These are phyloP conservation scores for Drosophila flavopinicola DNA, from an alignment of 2,888 invertebrate species.

Conservation along the genomic window DNA sequence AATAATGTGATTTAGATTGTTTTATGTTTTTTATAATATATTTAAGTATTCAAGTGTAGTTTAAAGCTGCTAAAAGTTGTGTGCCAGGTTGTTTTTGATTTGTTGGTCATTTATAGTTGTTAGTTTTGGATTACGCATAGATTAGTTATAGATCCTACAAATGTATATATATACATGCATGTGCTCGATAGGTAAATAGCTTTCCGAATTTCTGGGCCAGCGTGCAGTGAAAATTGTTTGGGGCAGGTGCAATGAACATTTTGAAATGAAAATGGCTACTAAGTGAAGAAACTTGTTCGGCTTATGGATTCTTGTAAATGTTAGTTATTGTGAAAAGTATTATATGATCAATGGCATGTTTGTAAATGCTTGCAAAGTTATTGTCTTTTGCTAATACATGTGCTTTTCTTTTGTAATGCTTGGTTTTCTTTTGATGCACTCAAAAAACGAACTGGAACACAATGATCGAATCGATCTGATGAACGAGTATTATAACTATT, in stretches of 20 bases:
- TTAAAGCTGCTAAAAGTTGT: slow-evolving; percentile 51
- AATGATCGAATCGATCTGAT: slow-evolving; percentile 4
- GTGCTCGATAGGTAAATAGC: background rate
- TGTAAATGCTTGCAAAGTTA: slow-evolving; percentile 72
- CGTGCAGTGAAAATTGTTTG: slow-evolving; percentile 6
- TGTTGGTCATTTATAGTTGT: slow-evolving; percentile 36
- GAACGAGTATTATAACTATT: background rate
- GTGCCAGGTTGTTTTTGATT: slow-evolving; percentile 53
- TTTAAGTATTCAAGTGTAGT: slow-evolving; percentile 17
- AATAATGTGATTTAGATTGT: slow-evolving; percentile 3
- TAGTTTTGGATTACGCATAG: slow-evolving; percentile 16
- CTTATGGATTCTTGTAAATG: slow-evolving; percentile 5
- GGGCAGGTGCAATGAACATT: no score
- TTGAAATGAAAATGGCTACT: no score
- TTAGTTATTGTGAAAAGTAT: background rate
- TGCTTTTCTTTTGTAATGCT: background rate
- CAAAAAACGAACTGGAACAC: slow-evolving; percentile 31
- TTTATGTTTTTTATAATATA: background rate
- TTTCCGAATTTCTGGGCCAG: background rate
- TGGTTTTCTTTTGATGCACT: slow-evolving; percentile 1
- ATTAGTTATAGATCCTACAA: slow-evolving; percentile 19
- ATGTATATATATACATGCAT: slow-evolving; percentile 1
- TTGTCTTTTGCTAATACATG: slow-evolving; percentile 60
- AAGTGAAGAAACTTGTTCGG: background rate
- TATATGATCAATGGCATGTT: slow-evolving; percentile 20